These are phyloP conservation scores for Ctenomys sociabilis DNA, from an alignment of 2,113 vertebrate genomes.

Conservation along the genomic window DNA sequence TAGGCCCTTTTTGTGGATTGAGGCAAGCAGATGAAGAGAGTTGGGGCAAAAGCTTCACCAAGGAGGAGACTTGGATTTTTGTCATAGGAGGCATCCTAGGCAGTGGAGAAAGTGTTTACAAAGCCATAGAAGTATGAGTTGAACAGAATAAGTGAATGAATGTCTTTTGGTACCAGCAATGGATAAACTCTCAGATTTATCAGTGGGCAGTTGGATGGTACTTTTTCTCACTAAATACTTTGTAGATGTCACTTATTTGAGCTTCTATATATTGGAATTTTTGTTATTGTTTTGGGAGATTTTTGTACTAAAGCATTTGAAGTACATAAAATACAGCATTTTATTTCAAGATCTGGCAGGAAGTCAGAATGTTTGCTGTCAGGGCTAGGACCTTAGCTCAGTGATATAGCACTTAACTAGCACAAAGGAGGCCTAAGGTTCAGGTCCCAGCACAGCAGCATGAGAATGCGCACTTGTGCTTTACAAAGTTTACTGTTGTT, in stretches of 20 bases:
- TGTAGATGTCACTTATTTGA: not conserved
- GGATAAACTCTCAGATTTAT: not conserved
- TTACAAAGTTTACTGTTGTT: not conserved
- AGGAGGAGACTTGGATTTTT: not conserved
- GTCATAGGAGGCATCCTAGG: not conserved
- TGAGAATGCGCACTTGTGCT: not conserved
- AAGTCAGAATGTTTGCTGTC: constrained; percentile 22
- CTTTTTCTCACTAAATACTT: not conserved
- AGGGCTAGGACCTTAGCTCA: not conserved
- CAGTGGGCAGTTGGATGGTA: not conserved
- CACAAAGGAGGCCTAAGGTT: not conserved
- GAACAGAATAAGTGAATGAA: not conserved
- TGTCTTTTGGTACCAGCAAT: not conserved
- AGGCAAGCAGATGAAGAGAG: not conserved
- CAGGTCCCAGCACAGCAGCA: not conserved
- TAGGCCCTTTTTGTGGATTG: not conserved
- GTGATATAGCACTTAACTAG: not conserved
- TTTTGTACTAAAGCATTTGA: constrained; percentile 31
- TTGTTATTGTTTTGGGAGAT: not conserved
- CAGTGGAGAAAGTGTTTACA: not conserved
- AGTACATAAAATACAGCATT: not conserved
- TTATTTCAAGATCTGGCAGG: constrained; percentile 40
- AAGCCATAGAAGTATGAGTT: not conserved
- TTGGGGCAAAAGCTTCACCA: not conserved
- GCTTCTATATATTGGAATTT: not conserved